Conservation (phyloP, 2,888 invertebrate species). For the Scrobipalpa costella region DNA sequence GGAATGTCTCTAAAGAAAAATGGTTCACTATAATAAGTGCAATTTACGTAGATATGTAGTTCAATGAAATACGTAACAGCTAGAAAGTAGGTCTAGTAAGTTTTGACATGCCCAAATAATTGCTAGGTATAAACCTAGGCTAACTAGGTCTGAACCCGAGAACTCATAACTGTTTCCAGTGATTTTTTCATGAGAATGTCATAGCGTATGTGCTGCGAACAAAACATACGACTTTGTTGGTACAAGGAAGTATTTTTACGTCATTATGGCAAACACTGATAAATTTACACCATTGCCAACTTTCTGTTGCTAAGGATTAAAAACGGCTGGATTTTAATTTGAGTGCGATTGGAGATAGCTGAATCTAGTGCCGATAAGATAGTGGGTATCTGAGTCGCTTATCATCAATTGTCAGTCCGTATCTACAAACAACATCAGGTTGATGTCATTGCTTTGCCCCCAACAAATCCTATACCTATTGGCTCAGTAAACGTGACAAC, state of each 20-base stretch:
- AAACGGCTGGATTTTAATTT: not conserved
- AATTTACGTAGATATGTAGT: too few species aligned
- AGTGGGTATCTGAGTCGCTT: not conserved
- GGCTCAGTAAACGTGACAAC: not conserved
- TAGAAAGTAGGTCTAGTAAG: too few species aligned
- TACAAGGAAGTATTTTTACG: not conserved
- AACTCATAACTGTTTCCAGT: not conserved
- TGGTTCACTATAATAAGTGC: too few species aligned
- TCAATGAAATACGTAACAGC: too few species aligned
- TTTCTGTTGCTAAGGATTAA: not conserved
- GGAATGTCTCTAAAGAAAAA: too few species aligned
- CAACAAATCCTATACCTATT: not conserved
- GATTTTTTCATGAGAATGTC: not conserved
- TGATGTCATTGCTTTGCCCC: constrained; percentile 12
- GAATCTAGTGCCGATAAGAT: not conserved
- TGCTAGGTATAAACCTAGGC: too few species aligned
- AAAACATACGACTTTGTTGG: constrained; percentile 4
- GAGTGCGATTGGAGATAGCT: not conserved
- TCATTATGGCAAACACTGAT: not conserved
- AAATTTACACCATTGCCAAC: not conserved
- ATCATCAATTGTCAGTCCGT: not conserved
- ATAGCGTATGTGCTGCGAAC: not conserved
- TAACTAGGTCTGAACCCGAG: not conserved
- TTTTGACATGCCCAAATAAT: too few species aligned
- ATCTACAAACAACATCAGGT: not conserved